Conservation (phyloP, 2,797 vertebrate genomes). For the Dendrocincla fuliginosa region DNA sequence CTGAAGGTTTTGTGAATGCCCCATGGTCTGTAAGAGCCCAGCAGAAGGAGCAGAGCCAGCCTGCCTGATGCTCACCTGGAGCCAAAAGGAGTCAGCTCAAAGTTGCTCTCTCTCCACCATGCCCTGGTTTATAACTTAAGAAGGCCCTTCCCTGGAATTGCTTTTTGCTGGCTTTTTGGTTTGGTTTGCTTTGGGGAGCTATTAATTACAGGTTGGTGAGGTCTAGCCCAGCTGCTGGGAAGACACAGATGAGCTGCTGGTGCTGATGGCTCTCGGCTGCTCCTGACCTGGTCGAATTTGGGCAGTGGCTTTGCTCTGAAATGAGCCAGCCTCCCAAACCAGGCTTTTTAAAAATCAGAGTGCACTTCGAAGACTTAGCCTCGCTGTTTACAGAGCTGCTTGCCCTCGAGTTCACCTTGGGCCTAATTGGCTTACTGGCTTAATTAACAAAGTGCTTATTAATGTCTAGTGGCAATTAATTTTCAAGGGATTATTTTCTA, state of each 20-base stretch:
- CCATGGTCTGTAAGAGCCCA: neutral
- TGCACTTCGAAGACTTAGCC: constrained; percentile 11
- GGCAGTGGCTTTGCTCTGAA: constrained; percentile 8
- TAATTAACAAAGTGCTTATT: constrained; percentile 68
- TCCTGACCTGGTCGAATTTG: neutral
- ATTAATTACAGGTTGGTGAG: neutral
- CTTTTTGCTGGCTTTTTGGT: constrained; percentile 19
- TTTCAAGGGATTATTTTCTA: constrained; percentile 67
- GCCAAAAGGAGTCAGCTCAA: neutral
- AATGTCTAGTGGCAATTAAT: constrained; percentile 63
- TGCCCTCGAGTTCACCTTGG: constrained; percentile 66
- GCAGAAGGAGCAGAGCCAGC: neutral
- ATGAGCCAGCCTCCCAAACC: neutral
- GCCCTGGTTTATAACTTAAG: neutral
- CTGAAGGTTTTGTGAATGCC: neutral
- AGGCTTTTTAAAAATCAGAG: neutral
- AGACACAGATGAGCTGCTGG: neutral
- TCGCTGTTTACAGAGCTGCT: constrained; percentile 19
- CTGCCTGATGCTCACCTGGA: fast-evolving
- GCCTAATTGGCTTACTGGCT: constrained; percentile 58
- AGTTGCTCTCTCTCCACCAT: neutral
- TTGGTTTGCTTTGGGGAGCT: neutral
- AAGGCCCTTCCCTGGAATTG: neutral
- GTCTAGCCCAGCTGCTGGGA: neutral
- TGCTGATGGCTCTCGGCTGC: neutral